Percentiles rank a stretch among this genome's conserved stretches.
Evolutionary conservation across 2,888 invertebrate species (phyloP).

Genomic region (Noctua janthe): DNA sequence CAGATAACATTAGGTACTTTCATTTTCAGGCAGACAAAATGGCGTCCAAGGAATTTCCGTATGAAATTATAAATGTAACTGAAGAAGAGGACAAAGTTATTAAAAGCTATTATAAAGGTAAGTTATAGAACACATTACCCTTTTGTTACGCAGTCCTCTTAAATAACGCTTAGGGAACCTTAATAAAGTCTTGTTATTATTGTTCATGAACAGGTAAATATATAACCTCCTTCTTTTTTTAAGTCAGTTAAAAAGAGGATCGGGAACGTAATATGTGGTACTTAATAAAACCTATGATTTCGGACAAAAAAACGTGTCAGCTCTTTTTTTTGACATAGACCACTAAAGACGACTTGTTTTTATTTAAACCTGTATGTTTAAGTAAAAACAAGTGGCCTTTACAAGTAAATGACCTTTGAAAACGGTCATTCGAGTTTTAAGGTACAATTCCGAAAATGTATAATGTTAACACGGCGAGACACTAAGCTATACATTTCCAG

Average conservation of each 20-base stretch:
- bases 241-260: neutral
- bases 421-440: neutral
- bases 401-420: neutral
- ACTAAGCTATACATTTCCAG: too few species aligned
- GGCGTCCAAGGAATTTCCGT: constrained; percentile 68
- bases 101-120: constrained; percentile 81
- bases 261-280: neutral
- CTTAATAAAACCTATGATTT: neutral
- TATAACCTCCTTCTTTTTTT: too few species aligned
- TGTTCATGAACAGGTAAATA: neutral
- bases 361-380: neutral
- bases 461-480: too few species aligned
- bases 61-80: constrained; percentile 73
- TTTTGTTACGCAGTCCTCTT: neutral
- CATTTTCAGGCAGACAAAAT: constrained; percentile 46
- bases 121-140: neutral
- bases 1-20: neutral
- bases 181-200: neutral
- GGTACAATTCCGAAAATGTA: too few species aligned
- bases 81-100: constrained; percentile 76
- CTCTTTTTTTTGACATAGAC: neutral
- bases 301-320: neutral
- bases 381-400: neutral
- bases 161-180: neutral
- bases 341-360: too few species aligned